Evolutionary conservation across 2,113 vertebrate species (phyloP).

Genomic region (Paralichthys olivaceus): DNA sequence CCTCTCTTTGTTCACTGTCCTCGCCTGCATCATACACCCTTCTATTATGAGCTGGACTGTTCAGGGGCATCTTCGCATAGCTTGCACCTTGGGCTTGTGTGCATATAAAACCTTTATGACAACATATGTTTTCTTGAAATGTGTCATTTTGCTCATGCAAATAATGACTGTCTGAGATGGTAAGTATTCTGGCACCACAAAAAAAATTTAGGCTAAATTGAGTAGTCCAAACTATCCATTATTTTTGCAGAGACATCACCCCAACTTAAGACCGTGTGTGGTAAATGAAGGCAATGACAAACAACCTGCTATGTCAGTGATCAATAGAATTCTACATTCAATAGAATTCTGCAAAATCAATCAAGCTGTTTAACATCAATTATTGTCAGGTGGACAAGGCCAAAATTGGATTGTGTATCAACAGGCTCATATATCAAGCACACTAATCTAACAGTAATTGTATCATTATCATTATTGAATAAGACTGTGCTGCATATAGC

Average conservation of each 20-base stretch:
- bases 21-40: too few species aligned
- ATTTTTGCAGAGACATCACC: too few species aligned
- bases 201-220: not conserved
- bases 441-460: not conserved
- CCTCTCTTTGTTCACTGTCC: too few species aligned
- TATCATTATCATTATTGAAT: slow-evolving; percentile 9
- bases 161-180: too few species aligned
- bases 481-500: slow-evolving; percentile 7
- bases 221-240: not conserved
- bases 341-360: not conserved
- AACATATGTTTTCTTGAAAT: too few species aligned
- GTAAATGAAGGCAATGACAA: not conserved
- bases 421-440: not conserved
- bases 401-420: not conserved
- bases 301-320: not conserved
- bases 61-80: too few species aligned
- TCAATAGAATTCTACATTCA: not conserved
- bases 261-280: too few species aligned
- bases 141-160: too few species aligned
- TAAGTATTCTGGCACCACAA: too few species aligned
- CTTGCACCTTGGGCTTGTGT: not conserved
- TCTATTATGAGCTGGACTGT: too few species aligned
- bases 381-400: not conserved
- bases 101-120: too few species aligned
- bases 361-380: not conserved